Evolutionary conservation across 1,140 invertebrate genomes (phyloP).

Genomic region (Nasonia longicornis): DNA sequence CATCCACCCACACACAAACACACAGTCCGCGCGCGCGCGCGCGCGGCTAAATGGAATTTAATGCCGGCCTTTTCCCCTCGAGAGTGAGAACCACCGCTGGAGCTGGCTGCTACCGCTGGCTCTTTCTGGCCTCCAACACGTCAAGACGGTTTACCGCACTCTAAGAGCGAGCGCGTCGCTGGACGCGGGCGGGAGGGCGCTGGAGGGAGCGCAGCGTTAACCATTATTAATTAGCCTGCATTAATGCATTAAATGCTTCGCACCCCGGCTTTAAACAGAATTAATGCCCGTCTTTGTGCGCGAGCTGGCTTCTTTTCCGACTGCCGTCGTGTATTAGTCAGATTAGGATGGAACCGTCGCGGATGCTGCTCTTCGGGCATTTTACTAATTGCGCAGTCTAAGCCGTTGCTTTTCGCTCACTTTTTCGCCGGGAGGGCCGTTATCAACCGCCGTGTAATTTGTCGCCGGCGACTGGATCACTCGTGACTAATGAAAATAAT

Average conservation of each 20-base stretch:
- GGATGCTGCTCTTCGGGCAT: not conserved
- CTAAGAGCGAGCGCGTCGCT: constrained; percentile 47
- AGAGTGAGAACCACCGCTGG: constrained; percentile 13
- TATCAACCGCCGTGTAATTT: not conserved
- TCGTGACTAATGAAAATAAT: not conserved
- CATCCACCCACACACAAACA: not conserved
- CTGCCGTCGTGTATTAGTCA: not conserved
- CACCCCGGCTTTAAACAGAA: constrained; percentile 55
- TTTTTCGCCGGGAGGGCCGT: not conserved
- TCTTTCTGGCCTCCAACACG: constrained; percentile 18
- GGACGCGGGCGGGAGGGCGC: constrained; percentile 43
- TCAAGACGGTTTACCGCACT: constrained; percentile 47
- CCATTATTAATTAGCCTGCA: constrained; percentile 62
- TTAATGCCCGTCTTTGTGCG: constrained; percentile 54
- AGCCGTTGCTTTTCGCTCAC: not conserved
- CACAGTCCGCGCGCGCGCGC: not conserved
- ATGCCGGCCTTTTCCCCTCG: constrained; percentile 43
- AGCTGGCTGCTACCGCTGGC: not conserved
- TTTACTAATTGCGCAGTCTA: not conserved
- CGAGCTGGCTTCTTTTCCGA: not conserved
- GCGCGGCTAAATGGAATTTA: constrained; percentile 55
- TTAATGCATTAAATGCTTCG: constrained; percentile 59
- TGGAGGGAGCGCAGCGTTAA: constrained; percentile 47
- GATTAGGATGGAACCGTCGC: not conserved
- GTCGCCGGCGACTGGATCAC: not conserved